Evolutionary conservation across 2,888 invertebrate species (phyloP).

Genomic region (Cataglyphis albicans): DNA sequence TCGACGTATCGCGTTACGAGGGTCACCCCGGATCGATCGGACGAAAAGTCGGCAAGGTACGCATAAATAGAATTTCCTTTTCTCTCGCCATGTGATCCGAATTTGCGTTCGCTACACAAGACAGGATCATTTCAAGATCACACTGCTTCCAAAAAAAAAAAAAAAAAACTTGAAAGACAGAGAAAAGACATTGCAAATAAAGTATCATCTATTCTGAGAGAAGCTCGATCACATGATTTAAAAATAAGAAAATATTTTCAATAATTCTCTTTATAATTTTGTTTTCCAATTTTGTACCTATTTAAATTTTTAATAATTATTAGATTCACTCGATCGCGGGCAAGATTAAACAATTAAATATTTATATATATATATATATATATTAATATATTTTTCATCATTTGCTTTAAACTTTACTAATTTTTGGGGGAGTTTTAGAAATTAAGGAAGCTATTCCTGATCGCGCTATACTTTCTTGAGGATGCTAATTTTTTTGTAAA

Average conservation of each 20-base stretch:
- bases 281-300: neutral
- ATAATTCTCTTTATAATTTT: neutral
- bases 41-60: slow-evolving; percentile 41
- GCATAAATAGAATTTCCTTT: neutral
- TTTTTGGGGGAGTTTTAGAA: neutral
- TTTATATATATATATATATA: neutral
- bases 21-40: slow-evolving; percentile 40
- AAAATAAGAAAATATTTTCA: neutral
- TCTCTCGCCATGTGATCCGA: neutral
- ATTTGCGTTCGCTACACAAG: neutral
- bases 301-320: neutral
- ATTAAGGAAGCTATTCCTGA: neutral
- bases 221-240: neutral
- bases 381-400: neutral
- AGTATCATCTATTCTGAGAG: neutral
- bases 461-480: neutral
- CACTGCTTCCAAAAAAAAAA: neutral
- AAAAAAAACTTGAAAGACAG: neutral
- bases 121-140: neutral
- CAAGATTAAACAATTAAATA: neutral
- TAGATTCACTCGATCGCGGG: neutral
- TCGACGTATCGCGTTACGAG: slow-evolving; percentile 71
- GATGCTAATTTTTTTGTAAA: neutral
- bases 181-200: neutral
- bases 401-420: neutral